Conservation (phyloP, 2,888 invertebrate species). For the Microctonus aethiopoides region DNA sequence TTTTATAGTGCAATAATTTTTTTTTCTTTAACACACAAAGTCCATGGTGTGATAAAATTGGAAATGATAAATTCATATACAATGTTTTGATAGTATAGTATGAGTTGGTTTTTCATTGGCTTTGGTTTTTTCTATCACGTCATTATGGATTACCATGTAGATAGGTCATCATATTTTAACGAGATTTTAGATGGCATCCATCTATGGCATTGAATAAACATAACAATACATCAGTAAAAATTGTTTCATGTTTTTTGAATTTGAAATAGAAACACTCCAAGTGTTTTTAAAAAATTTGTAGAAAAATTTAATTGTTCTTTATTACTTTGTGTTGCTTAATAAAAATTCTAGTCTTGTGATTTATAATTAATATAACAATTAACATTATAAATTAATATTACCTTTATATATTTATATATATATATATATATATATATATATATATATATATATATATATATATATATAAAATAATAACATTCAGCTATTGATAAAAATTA, state of each 20-base stretch:
- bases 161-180: slow-evolving; percentile 62
- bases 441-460: no score
- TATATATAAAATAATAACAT: no score
- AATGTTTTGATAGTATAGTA: slow-evolving; percentile 46
- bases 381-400: no score
- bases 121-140: slow-evolving; percentile 41
- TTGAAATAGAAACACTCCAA: no score
- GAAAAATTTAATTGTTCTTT: no score
- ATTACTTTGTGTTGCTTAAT: no score
- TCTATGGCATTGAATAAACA: not conserved
- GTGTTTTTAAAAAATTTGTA: no score
- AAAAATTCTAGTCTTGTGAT: no score
- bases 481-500: no score
- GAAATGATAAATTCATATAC: slow-evolving; percentile 44
- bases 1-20: not conserved
- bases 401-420: no score
- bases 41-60: slow-evolving; percentile 43
- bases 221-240: not conserved
- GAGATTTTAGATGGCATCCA: slow-evolving; percentile 42
- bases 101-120: not conserved
- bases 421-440: no score
- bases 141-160: slow-evolving; percentile 63
- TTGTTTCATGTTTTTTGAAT: not conserved
- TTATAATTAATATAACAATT: no score
- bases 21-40: slow-evolving; percentile 38